Conservation (phyloP, 2,797 vertebrate species). For the Siniperca obscura region DNA sequence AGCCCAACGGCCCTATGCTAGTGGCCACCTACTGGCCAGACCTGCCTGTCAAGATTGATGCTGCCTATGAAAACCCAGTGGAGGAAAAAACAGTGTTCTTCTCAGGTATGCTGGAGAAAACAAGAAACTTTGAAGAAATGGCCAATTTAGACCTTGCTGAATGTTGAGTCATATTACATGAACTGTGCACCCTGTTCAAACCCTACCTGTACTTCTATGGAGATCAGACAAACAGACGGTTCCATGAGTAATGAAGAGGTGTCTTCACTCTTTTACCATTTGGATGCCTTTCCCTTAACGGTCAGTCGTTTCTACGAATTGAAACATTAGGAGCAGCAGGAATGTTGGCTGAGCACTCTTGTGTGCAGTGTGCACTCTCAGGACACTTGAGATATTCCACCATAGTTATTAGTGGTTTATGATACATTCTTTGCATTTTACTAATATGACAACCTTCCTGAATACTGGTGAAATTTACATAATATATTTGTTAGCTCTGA, state of each 20-base stretch:
- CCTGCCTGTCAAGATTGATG: slow-evolving; percentile 93
- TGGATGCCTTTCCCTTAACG: slow-evolving; percentile 41
- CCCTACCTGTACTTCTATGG: neutral
- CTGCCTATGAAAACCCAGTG: slow-evolving; percentile 94
- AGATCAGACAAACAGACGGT: slow-evolving; percentile 44
- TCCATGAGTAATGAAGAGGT: slow-evolving; percentile 43
- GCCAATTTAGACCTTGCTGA: neutral
- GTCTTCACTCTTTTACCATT: slow-evolving; percentile 40
- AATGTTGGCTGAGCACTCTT: slow-evolving; percentile 63
- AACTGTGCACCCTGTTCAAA: slow-evolving; percentile 5
- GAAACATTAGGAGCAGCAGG: slow-evolving; percentile 62
- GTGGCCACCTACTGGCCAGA: slow-evolving; percentile 97
- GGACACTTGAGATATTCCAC: slow-evolving; percentile 56
- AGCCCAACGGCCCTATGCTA: slow-evolving; percentile 93
- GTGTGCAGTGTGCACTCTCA: slow-evolving; percentile 47
- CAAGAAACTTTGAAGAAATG: slow-evolving; percentile 3
- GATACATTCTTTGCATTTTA: slow-evolving; percentile 69
- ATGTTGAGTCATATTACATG: neutral
- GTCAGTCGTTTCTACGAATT: slow-evolving; percentile 47
- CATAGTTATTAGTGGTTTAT: slow-evolving; percentile 75
- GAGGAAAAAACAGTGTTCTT: slow-evolving; percentile 97
- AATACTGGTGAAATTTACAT: slow-evolving; percentile 53
- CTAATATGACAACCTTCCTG: slow-evolving; percentile 57
- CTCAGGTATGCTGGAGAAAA: slow-evolving; percentile 85
- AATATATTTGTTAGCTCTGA: slow-evolving; percentile 35